Conservation (phyloP, 2,113 vertebrate genomes). For the Acanthisitta chloris region DNA sequence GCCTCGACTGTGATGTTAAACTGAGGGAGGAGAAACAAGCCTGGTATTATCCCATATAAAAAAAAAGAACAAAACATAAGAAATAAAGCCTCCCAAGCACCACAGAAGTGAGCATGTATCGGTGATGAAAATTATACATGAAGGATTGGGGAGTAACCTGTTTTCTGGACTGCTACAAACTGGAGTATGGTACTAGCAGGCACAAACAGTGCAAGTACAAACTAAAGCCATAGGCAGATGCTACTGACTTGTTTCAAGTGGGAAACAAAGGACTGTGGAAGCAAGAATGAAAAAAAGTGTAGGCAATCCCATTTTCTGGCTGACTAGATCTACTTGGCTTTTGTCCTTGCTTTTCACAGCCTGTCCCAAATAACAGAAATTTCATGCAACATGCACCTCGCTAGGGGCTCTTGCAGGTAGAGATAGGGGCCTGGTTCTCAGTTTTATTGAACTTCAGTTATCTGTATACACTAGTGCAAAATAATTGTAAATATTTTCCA, state of each 20-base stretch:
- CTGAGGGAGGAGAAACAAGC: not conserved
- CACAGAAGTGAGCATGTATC: not conserved
- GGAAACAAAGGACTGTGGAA: not conserved
- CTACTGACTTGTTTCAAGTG: not conserved
- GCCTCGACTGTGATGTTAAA: not conserved
- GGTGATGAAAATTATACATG: not conserved
- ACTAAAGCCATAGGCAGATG: not conserved
- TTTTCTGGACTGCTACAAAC: not conserved
- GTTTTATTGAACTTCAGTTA: not conserved
- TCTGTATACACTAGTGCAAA: not conserved
- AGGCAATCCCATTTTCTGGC: not conserved
- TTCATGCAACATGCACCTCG: not conserved
- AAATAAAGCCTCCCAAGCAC: not conserved
- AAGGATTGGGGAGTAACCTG: not conserved
- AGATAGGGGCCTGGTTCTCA: not conserved
- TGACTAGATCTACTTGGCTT: not conserved
- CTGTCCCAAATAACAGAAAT: not conserved
- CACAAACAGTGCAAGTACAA: not conserved
- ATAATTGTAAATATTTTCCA: not conserved
- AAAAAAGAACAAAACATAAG: not conserved
- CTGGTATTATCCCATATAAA: not conserved
- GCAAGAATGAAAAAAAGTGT: not conserved
- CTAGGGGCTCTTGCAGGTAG: not conserved
- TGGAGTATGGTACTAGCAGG: not conserved
- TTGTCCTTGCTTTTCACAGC: not conserved